Conservation (phyloP, 1,140 invertebrate species). For the Bombus superbus region DNA sequence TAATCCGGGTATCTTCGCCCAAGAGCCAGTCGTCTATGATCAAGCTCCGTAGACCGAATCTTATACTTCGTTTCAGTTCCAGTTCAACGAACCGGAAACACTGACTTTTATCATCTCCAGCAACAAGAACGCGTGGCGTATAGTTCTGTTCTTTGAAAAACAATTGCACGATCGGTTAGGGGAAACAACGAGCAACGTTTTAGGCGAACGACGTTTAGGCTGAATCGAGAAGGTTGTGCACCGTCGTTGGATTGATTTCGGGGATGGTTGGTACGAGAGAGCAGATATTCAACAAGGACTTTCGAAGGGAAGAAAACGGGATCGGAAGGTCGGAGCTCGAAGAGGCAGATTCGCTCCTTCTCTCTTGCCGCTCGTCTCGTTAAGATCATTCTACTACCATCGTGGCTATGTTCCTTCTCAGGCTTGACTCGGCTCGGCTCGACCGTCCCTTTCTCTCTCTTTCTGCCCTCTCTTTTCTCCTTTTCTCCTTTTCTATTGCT, state of each 20-base stretch:
- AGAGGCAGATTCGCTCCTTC: constrained; percentile 31
- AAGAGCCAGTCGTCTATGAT: neutral
- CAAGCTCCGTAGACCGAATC: constrained; percentile 15
- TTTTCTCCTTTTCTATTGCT: constrained; percentile 10
- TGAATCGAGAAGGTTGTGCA: neutral
- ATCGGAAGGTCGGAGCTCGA: constrained; percentile 64
- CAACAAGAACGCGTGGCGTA: neutral
- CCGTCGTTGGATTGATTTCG: neutral
- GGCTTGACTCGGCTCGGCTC: neutral
- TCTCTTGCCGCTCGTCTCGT: constrained; percentile 32
- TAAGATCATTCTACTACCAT: constrained; percentile 33
- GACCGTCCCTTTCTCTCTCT: neutral
- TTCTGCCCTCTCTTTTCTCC: neutral
- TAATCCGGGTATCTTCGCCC: neutral
- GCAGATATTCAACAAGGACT: constrained; percentile 44
- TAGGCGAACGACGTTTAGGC: neutral
- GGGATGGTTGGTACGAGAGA: neutral
- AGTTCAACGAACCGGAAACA: constrained; percentile 46
- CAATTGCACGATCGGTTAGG: neutral
- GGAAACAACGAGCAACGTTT: neutral
- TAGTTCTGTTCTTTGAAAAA: constrained; percentile 33
- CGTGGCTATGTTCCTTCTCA: neutral
- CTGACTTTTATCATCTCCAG: constrained; percentile 24
- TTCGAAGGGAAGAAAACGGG: constrained; percentile 64
- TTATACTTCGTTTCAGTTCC: constrained; percentile 22